phyloP scores from a whole-genome alignment of 1,140 invertebrate species.

The Theocolax elegans region DNA sequence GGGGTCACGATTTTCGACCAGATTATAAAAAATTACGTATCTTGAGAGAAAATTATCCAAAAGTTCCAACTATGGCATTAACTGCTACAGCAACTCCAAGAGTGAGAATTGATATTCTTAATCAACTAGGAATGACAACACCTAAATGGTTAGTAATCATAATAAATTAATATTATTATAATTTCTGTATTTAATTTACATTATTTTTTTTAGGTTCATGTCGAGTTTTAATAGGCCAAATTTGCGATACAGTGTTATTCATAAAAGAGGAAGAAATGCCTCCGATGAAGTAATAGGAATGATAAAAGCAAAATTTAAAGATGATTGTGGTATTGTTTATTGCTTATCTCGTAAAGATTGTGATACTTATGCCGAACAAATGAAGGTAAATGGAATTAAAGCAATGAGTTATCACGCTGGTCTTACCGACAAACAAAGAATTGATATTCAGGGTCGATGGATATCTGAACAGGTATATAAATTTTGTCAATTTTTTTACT shows the following conservation, averaged over 20 bases:
- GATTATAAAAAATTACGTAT: slow-evolving; percentile 87
- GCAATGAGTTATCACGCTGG: slow-evolving; percentile 90
- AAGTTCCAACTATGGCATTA: slow-evolving; percentile 77
- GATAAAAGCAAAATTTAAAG: slow-evolving; percentile 75
- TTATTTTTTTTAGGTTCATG: slow-evolving; percentile 68
- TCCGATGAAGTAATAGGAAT: slow-evolving; percentile 77
- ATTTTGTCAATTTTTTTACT: slow-evolving; percentile 40
- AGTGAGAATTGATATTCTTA: slow-evolving; percentile 89
- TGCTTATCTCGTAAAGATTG: slow-evolving; percentile 95
- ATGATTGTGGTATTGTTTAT: slow-evolving; percentile 92
- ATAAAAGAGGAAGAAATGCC: slow-evolving; percentile 76
- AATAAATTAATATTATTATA: too few relatives aligned
- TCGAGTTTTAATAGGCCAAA: slow-evolving; percentile 92
- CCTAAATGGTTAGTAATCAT: slow-evolving; percentile 85
- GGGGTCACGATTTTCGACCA: slow-evolving; percentile 96
- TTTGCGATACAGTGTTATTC: slow-evolving; percentile 83
- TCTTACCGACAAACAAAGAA: slow-evolving; percentile 75
- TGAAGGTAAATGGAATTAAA: slow-evolving; percentile 76
- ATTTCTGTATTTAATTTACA: too few relatives aligned
- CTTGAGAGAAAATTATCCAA: slow-evolving; percentile 69
- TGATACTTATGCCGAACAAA: slow-evolving; percentile 76
- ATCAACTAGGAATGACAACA: slow-evolving; percentile 82
- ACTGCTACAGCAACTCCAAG: slow-evolving; percentile 87
- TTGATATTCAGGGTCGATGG: slow-evolving; percentile 83
- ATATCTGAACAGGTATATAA: slow-evolving; percentile 78